These are phyloP conservation scores for Drosophila macrospina DNA, from an alignment of 2,888 invertebrate species.

Conservation along the genomic window DNA sequence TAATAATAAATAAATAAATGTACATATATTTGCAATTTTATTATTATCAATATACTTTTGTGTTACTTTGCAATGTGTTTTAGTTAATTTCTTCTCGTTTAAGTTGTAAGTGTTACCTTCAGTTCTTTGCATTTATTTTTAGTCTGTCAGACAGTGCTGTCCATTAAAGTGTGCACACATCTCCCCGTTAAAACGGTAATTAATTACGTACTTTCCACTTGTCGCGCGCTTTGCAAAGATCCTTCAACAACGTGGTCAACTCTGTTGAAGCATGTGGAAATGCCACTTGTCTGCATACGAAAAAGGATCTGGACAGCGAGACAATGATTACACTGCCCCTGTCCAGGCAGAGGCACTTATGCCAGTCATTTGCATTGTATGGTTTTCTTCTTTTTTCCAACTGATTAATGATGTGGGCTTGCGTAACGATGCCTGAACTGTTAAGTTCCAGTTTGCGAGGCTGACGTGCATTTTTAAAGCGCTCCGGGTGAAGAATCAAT, in stretches of 20 bases:
- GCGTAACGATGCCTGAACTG: slow-evolving; percentile 22
- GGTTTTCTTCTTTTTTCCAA: slow-evolving; percentile 4
- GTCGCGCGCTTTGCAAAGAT: slow-evolving; percentile 38
- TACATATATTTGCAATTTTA: too few relatives aligned
- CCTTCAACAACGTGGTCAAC: slow-evolving; percentile 39
- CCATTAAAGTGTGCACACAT: slow-evolving; percentile 54
- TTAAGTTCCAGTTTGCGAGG: slow-evolving; percentile 36
- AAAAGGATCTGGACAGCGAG: neutral
- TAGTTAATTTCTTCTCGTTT: too few relatives aligned
- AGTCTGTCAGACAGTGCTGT: slow-evolving; percentile 1
- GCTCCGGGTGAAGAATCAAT: slow-evolving; percentile 25
- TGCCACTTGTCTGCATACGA: slow-evolving; percentile 38
- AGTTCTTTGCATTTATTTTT: slow-evolving; percentile 4
- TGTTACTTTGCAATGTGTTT: too few relatives aligned
- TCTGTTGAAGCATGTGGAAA: slow-evolving; percentile 34
- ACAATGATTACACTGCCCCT: slow-evolving; percentile 13
- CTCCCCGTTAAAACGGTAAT: slow-evolving; percentile 67
- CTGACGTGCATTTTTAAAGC: slow-evolving; percentile 59
- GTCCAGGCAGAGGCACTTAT: slow-evolving; percentile 44
- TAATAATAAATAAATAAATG: too few relatives aligned
- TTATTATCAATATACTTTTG: too few relatives aligned
- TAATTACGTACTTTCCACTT: slow-evolving; percentile 79
- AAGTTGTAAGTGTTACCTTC: neutral
- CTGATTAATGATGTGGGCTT: slow-evolving; percentile 73
- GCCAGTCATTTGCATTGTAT: slow-evolving; percentile 52